Base-by-base conservation (phyloP, 2,797 vertebrate species). In the Glyptemys insculpta region DNA sequence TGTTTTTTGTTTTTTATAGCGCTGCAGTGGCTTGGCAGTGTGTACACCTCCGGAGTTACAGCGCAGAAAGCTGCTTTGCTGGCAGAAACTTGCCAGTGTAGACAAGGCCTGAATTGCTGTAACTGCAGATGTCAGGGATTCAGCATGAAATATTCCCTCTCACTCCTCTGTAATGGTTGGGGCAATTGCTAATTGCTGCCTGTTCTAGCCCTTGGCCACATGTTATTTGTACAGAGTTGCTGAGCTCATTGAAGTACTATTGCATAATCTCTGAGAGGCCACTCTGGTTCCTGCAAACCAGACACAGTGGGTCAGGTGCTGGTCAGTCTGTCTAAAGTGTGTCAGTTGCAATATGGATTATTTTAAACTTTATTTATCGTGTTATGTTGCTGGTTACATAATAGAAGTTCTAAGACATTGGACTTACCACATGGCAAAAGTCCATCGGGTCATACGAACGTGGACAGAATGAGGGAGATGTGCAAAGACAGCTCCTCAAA, bases 161-260 rank as follows among this genome's bases (percentile, higher is more conserved):
- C 0, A 3, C 10, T n/a, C 47, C 80, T 1, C 0, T 9, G 83
- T 6, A 50, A 49, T 29, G 29, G 2, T 79, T 54, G 95, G 5
- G 81, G 84, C 82, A 11, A 83, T 9, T 14, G 4, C 74, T 86
- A n/a, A 1, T 37, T 68, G 44, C n/a, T 89, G 79, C 72, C 95
- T 81, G 54, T 83, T 29, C 90, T 95, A 90, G 85, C 93, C 92
- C 92, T 95, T 96, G 94, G 47, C 83, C 88, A 27, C 5, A 4
- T 54, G 4, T 25, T 65, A 8, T 89, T 92, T 91, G 95, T n/a
- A 57, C 83, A 91, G 89, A 57, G 27, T 72, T 88, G 91, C 83
- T 86, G 81, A 16, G 41, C 56, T 54, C 68, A 5, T 57, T 29
- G 41, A 31, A 19, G 50, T 72, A 21, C 68, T 72, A 37, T 78